Conservation (phyloP, 2,113 vertebrate species). For the Mirounga angustirostris region DNA sequence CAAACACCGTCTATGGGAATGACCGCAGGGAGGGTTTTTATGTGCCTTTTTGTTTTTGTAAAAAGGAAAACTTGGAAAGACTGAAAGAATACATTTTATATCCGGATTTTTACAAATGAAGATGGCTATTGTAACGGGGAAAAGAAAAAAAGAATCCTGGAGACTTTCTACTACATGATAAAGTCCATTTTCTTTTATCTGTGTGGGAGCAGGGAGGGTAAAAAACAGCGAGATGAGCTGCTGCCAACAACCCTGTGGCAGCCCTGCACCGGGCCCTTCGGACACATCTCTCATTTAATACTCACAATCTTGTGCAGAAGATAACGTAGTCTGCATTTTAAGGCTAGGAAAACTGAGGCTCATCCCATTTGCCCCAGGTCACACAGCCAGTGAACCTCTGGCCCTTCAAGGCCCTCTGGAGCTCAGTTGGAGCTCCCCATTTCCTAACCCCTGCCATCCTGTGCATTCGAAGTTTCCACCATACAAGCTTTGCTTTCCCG, state of each 20-base stretch:
- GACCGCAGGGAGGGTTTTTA: constrained; percentile 85
- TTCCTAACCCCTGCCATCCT: neutral
- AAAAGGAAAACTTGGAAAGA: constrained; percentile 83
- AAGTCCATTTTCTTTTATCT: neutral
- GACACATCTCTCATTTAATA: neutral
- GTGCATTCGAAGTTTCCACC: neutral
- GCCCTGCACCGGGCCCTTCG: neutral
- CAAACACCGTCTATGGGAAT: constrained; percentile 80
- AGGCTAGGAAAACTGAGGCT: neutral
- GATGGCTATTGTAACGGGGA: constrained; percentile 87
- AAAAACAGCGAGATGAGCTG: neutral
- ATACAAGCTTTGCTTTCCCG: neutral
- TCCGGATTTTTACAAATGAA: constrained; percentile 93
- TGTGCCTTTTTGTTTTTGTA: constrained; percentile 90
- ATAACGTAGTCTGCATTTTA: neutral
- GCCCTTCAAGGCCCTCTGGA: neutral
- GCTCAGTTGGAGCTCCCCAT: neutral
- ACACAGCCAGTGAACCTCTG: neutral
- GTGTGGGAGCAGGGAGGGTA: neutral
- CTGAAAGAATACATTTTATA: constrained; percentile 90
- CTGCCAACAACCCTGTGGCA: neutral
- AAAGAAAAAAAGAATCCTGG: neutral
- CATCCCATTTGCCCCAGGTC: neutral
- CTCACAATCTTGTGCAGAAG: no score
- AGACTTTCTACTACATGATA: neutral